A percentile compares a stretch with the other conserved stretches of the same genome.
phyloP scores from a whole-genome alignment of 2,888 invertebrate species.

The Selenia dentaria region DNA sequence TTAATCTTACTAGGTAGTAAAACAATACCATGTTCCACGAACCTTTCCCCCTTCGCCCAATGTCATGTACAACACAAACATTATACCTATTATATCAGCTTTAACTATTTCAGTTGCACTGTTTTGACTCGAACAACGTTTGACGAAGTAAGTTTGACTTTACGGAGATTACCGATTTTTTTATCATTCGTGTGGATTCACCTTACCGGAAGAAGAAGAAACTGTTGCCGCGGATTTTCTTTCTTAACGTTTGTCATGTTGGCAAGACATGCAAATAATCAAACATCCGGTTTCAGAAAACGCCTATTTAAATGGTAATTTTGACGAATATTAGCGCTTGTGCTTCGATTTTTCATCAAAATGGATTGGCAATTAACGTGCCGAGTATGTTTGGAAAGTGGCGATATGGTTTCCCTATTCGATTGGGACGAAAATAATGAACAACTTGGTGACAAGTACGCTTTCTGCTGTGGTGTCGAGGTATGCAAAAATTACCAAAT shows the following conservation, averaged over 20 bases:
- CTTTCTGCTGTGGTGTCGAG: slow-evolving; percentile 77
- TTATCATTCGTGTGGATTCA: background rate
- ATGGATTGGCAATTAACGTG: slow-evolving; percentile 84
- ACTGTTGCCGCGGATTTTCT: slow-evolving; percentile 28
- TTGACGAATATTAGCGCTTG: slow-evolving; percentile 36
- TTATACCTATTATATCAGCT: too few species aligned
- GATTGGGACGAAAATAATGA: slow-evolving; percentile 84
- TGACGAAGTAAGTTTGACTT: too few species aligned
- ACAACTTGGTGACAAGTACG: slow-evolving; percentile 80
- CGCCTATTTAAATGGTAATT: slow-evolving; percentile 49
- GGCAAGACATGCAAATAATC: slow-evolving; percentile 42
- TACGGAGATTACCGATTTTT: background rate
- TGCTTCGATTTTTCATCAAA: slow-evolving; percentile 41
- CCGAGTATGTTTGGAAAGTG: slow-evolving; percentile 77
- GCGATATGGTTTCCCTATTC: slow-evolving; percentile 81
- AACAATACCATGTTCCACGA: too few species aligned
- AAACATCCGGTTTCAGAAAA: slow-evolving; percentile 61
- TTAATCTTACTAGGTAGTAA: too few species aligned
- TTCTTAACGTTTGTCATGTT: slow-evolving; percentile 47
- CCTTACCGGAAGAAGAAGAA: slow-evolving; percentile 42
- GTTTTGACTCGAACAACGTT: too few species aligned
- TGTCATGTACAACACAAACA: too few species aligned
- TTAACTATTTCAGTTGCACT: too few species aligned
- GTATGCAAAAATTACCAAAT: slow-evolving; percentile 76
- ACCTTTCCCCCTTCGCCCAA: too few species aligned